A percentile compares a stretch with the other conserved stretches of the same genome.
phyloP scores from a whole-genome alignment of 2,888 invertebrate genomes.

The Cryptocheilus praepositus region DNA sequence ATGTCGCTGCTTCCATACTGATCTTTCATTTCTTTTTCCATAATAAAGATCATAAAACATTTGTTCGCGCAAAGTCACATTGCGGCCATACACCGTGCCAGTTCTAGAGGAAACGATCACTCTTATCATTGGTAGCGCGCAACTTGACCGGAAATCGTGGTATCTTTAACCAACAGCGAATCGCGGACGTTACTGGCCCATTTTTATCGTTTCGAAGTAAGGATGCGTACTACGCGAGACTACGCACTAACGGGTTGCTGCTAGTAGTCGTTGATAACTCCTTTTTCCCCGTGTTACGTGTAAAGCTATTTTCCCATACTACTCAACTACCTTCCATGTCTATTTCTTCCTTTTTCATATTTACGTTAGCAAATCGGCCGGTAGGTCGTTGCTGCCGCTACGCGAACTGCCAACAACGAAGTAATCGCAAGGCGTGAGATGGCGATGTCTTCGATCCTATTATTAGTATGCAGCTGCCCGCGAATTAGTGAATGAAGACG shows the following conservation, averaged over 20 bases:
- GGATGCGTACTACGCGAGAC: slow-evolving; percentile 31
- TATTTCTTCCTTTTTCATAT: neutral
- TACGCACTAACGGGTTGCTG: no score
- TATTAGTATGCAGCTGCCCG: slow-evolving; percentile 69
- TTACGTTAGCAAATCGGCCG: neutral
- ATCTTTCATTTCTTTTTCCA: no score
- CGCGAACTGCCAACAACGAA: slow-evolving; percentile 29
- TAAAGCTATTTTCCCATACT: no score
- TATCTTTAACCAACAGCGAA: neutral
- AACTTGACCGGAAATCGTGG: neutral
- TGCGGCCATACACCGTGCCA: no score
- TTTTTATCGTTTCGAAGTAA: slow-evolving; percentile 31
- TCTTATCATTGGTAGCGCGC: no score
- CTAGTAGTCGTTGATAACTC: no score
- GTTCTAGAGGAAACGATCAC: no score
- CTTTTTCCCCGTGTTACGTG: no score
- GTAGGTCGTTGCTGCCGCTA: neutral
- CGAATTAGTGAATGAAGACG: slow-evolving; percentile 67
- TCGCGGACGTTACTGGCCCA: neutral
- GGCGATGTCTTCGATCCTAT: slow-evolving; percentile 64
- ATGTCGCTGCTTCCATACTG: no score
- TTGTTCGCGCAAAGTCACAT: no score
- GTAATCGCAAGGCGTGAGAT: slow-evolving; percentile 40
- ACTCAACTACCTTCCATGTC: neutral
- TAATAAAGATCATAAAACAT: no score